These are phyloP conservation scores for Trichogramma dendrolimi DNA, from an alignment of 2,888 invertebrate genomes.

Conservation along the genomic window DNA sequence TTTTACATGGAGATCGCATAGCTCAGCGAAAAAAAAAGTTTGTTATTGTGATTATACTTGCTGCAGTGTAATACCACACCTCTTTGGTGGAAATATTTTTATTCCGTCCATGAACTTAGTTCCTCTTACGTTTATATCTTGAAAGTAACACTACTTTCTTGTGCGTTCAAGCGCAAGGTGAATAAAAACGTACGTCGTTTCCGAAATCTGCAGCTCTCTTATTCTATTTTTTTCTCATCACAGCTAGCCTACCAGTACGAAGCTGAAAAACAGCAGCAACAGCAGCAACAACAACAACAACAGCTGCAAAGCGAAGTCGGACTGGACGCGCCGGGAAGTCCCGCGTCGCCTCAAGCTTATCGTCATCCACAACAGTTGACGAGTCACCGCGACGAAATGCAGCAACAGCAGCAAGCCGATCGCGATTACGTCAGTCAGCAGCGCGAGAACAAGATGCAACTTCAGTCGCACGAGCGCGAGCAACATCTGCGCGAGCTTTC, in stretches of 20 bases:
- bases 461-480: conserved; percentile 29
- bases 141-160: no score
- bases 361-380: conserved; percentile 20
- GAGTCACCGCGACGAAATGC: conserved; percentile 19
- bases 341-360: not conserved
- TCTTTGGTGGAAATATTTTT: no score
- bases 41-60: no score
- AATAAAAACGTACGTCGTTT: no score
- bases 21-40: no score
- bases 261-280: conserved; percentile 6
- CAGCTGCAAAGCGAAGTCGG: not conserved
- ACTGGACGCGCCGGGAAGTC: no score
- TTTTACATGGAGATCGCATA: no score
- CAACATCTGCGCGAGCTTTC: conserved; percentile 42
- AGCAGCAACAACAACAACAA: conserved; percentile 3
- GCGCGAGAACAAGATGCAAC: conserved; percentile 22
- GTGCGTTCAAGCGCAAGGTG: no score
- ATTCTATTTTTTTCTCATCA: conserved; percentile 13
- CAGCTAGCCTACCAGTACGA: conserved; percentile 25
- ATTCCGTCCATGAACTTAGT: no score
- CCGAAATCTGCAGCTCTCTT: not conserved
- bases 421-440: conserved; percentile 20
- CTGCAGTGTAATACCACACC: no score
- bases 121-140: no score
- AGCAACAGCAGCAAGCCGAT: conserved; percentile 17